Conservation (phyloP, 92 coral and sea anemone species). For the Porites rus region DNA sequence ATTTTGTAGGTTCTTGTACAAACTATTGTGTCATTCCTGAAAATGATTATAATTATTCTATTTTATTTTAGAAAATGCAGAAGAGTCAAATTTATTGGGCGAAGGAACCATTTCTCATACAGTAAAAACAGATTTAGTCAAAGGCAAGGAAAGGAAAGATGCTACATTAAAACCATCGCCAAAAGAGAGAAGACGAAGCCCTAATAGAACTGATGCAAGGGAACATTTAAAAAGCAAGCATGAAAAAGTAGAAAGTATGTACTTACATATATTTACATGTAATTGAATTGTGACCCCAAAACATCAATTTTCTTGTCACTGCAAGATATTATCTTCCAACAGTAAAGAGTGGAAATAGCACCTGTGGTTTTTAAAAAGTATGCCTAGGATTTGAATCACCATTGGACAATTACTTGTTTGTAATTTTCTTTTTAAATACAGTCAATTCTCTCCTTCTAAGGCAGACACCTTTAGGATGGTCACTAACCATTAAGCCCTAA, state of each 20-base stretch:
- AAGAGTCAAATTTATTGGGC: constrained; percentile 8
- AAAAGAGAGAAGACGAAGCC: constrained; percentile 66
- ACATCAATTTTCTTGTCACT: no score
- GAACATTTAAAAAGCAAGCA: constrained; percentile 40
- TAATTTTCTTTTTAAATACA: no score
- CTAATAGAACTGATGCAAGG: constrained; percentile 43
- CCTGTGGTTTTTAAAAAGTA: no score
- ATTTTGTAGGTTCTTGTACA: no score
- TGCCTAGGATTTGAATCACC: no score
- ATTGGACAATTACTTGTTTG: no score
- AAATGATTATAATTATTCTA: neutral
- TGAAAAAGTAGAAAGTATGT: constrained; percentile 58
- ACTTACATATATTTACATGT: neutral
- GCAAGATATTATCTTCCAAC: no score
- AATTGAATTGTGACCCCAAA: no score
- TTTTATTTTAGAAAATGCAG: constrained; percentile 21
- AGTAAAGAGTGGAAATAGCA: no score
- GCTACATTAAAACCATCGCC: constrained; percentile 14
- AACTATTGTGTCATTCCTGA: neutral
- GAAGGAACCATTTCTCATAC: constrained; percentile 12
- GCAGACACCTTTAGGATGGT: no score
- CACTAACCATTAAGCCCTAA: no score
- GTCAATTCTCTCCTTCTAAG: no score
- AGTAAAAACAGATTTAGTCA: constrained; percentile 33
- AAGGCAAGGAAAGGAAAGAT: constrained; percentile 19